These are phyloP conservation scores for Tadarida brasiliensis DNA, from an alignment of 2,797 vertebrate species.

Conservation along the genomic window DNA sequence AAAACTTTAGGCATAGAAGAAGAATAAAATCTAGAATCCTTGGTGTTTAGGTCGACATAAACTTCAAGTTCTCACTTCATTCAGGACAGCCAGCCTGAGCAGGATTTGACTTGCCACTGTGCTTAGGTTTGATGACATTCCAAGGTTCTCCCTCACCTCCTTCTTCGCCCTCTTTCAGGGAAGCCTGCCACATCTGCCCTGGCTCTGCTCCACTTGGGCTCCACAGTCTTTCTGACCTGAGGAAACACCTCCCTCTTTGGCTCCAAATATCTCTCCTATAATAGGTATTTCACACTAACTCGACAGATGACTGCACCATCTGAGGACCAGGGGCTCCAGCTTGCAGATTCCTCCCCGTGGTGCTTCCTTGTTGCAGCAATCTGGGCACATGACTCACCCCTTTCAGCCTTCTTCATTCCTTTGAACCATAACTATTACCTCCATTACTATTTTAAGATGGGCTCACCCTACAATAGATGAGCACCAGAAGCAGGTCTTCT, in stretches of 20 bases:
- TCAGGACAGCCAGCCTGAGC: not conserved
- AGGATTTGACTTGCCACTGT: not conserved
- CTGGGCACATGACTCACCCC: not conserved
- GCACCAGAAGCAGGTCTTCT: not conserved
- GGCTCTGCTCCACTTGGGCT: not conserved
- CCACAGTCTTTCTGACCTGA: not conserved
- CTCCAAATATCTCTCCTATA: not conserved
- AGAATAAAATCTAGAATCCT: not conserved
- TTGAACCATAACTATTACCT: not conserved
- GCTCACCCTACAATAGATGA: not conserved
- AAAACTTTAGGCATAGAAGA: not conserved
- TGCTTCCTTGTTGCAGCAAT: not conserved
- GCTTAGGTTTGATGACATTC: not conserved
- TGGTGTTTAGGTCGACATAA: not conserved
- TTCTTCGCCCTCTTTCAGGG: not conserved
- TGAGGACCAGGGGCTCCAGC: not conserved
- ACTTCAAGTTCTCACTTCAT: not conserved
- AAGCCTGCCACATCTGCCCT: not conserved
- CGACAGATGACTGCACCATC: not conserved
- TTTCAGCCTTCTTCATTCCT: not conserved
- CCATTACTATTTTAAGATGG: not conserved
- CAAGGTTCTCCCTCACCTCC: not conserved
- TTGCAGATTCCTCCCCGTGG: not conserved
- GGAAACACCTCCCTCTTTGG: not conserved
- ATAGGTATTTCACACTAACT: not conserved